Evolutionary conservation across 2,113 vertebrate genomes (phyloP), one percentile per base, ranked within the genome.

Genomic region (Channa argus): DNA sequence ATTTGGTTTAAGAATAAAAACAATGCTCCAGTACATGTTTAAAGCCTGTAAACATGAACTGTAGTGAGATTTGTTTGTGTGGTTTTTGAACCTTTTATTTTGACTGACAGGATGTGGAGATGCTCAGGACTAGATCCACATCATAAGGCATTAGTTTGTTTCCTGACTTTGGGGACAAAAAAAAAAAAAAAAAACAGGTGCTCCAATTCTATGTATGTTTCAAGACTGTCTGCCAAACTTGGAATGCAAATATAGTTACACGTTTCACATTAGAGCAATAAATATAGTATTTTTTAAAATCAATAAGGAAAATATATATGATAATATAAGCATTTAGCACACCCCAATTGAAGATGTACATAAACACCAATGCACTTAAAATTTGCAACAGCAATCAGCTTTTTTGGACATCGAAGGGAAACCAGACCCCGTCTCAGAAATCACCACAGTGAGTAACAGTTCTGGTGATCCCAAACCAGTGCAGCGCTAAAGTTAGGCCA

Each of bases 131-230:
- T 90, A 83, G 77, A 82, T 86, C 43, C 61, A 88, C 83, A 81
- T 91, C 84, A 87, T 93, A 93, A 93, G 92, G 91, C 92, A 91
- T 89, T 91, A 68, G 88, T 90, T 87, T 84, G 65, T 69, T 71
- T 92, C 84, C 89, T 88, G 89, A 89, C 77, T 79, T 58, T 64
- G 54, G 34, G 74, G 63, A 33, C 24, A 24, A 24, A 24, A 24
- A 24, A 24, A 24, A 24, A 24, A 1, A 1, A 69, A 44, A 72
- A 81, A 75, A 45, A 77, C 79, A 66, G 24, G 64, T 59, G 83
- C 79, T 86, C 49, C n/a, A 82, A 58, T 81, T 89, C 62, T 15
- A 55, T 72, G 39, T 41, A 55, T 68, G 51, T 71, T 38, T 51
- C 10, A 14, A 77, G 51, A 64, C 46, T 0, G 4, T 72, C 52